Conservation (phyloP, 2,113 vertebrate genomes). For the Hippocampus zosterae region DNA sequence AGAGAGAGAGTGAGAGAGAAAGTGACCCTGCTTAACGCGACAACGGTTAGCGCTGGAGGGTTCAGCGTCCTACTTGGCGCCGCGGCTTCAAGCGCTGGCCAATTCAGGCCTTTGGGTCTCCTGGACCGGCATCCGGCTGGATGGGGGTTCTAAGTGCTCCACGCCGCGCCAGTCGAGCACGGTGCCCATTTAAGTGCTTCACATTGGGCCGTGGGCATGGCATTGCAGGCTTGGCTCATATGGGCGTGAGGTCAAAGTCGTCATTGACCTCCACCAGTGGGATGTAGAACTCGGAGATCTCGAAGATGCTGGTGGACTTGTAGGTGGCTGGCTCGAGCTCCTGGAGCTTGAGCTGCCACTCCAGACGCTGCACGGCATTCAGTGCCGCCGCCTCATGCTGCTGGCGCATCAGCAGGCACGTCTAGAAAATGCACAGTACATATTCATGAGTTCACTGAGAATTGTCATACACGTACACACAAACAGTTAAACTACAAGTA, state of each 20-base stretch:
- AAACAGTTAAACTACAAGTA: too few species aligned
- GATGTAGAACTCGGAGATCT: constrained; percentile 97
- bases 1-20: background rate
- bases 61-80: background rate
- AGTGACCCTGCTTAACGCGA: constrained; percentile 42
- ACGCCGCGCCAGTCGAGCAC: background rate
- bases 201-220: constrained; percentile 6
- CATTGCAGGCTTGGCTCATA: constrained; percentile 70
- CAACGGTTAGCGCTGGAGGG: constrained; percentile 9
- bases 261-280: constrained; percentile 98
- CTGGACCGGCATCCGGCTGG: constrained; percentile 25
- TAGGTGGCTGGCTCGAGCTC: constrained; percentile 95
- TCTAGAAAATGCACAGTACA: constrained; percentile 66
- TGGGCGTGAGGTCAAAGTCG: constrained; percentile 96
- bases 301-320: constrained; percentile 97
- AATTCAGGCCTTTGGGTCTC: constrained; percentile 35
- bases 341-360: constrained; percentile 98
- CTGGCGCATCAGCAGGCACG: constrained; percentile 96
- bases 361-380: constrained; percentile 93
- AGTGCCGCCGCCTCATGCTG: constrained; percentile 97
- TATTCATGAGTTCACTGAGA: too few species aligned
- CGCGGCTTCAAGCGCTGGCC: constrained; percentile 74
- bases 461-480: too few species aligned
- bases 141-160: constrained; percentile 47
- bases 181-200: constrained; percentile 63